phyloP scores from a whole-genome alignment of 1,140 invertebrate species.

The Trichonephila inaurata region DNA sequence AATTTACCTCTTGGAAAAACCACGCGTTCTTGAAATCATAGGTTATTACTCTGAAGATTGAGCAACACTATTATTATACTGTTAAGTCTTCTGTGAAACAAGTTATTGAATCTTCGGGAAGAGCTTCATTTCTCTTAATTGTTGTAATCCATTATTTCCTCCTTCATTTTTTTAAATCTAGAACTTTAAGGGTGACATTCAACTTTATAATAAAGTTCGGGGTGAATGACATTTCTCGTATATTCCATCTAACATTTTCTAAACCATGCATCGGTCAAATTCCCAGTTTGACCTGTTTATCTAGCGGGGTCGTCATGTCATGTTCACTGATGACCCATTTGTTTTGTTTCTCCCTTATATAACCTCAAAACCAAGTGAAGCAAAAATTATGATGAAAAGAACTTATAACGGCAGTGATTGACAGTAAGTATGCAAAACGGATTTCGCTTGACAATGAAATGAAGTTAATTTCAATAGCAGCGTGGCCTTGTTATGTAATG shows the following conservation, averaged over 20 bases:
- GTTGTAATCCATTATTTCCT: no score
- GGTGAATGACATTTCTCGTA: neutral
- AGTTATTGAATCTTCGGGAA: no score
- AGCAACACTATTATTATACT: no score
- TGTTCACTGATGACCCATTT: slow-evolving; percentile 2
- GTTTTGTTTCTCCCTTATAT: neutral
- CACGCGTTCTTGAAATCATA: no score
- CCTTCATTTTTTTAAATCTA: neutral
- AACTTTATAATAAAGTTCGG: neutral
- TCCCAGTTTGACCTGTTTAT: slow-evolving; percentile 21
- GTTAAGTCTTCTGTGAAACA: no score
- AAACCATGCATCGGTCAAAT: neutral
- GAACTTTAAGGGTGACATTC: neutral
- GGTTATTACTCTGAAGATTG: no score
- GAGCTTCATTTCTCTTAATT: no score
- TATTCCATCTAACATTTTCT: neutral
- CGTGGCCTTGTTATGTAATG: neutral
- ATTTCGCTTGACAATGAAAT: neutral
- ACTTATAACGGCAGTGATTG: neutral
- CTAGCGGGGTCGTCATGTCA: neutral
- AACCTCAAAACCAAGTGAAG: slow-evolving; percentile 8
- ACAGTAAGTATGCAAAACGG: neutral
- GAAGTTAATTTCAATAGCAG: neutral
- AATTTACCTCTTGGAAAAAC: no score
- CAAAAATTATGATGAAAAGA: neutral